Evolutionary conservation across 2,113 vertebrate species (phyloP).

Genomic region (Elephas maximus): DNA sequence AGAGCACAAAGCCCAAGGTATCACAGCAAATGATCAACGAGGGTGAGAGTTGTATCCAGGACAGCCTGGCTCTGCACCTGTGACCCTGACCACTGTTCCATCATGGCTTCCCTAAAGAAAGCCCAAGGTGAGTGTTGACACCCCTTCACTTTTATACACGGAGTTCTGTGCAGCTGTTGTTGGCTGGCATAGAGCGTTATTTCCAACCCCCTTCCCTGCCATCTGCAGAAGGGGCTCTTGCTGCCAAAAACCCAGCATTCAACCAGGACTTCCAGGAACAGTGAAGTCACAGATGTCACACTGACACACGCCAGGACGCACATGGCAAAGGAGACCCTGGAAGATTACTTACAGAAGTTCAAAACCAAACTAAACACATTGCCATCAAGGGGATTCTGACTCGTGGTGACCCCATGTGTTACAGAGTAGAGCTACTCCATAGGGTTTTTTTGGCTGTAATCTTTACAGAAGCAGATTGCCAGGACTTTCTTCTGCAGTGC

Average conservation of each 20-base stretch:
- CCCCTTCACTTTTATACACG: not conserved
- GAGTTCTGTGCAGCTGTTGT: not conserved
- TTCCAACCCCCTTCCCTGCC: no score
- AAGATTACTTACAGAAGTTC: not conserved
- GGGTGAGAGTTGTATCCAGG: not conserved
- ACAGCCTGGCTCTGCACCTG: not conserved
- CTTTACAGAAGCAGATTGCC: not conserved
- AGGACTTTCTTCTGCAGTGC: not conserved
- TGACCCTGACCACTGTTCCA: not conserved
- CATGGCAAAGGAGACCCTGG: not conserved
- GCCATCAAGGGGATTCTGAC: not conserved
- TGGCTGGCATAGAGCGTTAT: not conserved
- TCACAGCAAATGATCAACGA: accelerated
- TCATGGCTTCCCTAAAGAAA: not conserved
- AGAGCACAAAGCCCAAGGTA: not conserved
- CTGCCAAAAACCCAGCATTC: conserved; percentile 28
- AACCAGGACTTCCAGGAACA: conserved; percentile 37
- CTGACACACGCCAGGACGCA: not conserved
- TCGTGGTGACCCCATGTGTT: not conserved
- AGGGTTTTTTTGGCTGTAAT: not conserved
- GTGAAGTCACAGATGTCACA: not conserved
- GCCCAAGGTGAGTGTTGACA: not conserved
- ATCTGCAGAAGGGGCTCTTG: not conserved
- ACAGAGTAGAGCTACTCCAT: not conserved
- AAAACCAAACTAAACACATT: not conserved